Evolutionary conservation across 2,888 invertebrate genomes (phyloP).

Genomic region (Machimus rusticus): DNA sequence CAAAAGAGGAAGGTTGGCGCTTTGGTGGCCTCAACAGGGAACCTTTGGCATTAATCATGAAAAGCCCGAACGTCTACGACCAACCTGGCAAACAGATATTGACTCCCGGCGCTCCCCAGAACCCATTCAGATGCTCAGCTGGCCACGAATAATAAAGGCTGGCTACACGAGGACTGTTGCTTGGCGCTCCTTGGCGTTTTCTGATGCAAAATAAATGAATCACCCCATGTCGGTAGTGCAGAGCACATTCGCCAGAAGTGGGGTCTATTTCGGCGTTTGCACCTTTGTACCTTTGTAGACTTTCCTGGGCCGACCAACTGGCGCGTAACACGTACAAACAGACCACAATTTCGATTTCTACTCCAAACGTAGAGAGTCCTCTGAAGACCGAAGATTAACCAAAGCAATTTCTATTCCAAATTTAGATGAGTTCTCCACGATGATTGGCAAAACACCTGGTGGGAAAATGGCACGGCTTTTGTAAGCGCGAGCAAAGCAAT

Average conservation of each 20-base stretch:
- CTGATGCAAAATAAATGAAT: conserved; percentile 21
- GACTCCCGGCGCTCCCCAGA: background rate
- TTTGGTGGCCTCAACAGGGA: background rate
- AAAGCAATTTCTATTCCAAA: conserved; percentile 39
- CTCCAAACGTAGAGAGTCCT: background rate
- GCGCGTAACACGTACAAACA: background rate
- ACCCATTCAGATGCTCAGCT: background rate
- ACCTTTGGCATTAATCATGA: background rate
- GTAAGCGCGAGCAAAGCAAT: conserved; percentile 47
- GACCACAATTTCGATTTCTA: background rate
- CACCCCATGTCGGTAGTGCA: background rate
- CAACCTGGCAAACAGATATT: background rate
- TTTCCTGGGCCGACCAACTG: background rate
- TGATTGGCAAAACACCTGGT: conserved; percentile 63
- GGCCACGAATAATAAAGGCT: background rate
- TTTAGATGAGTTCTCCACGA: conserved; percentile 63
- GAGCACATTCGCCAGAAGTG: background rate
- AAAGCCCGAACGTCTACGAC: background rate
- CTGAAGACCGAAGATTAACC: background rate
- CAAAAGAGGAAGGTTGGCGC: background rate
- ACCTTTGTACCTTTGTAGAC: background rate
- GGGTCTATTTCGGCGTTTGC: background rate
- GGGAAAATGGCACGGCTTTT: conserved; percentile 64
- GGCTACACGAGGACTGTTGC: background rate
- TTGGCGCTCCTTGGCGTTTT: background rate